Evolutionary conservation across 1,140 invertebrate species (phyloP), one percentile per base, ranked within the genome.

Genomic region (Drosophila oshimai): DNA sequence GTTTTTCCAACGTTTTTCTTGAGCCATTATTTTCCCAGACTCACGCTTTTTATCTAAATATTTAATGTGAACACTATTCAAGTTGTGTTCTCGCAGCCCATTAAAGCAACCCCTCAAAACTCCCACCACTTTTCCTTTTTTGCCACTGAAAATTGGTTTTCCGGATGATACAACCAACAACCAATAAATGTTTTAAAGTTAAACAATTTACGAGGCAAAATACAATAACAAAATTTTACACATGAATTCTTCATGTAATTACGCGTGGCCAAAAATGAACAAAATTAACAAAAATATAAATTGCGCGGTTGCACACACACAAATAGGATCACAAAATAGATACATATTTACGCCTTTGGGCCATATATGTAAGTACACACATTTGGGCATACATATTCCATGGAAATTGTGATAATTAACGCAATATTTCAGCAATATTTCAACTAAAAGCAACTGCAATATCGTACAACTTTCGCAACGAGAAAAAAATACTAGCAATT

Each of bases 161-260:
- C 13, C 24, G 31, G 33, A 18, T 60, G 53, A 41, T 26, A 26
- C 26, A 17, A 7, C 33, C n/a, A 60, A 51, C 58, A 74, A 70
- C 62, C 46, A 49, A 71, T 70, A 74, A 78, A 74, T 74, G 28
- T 33, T 61, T 71, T 47, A 49, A 67, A 86, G 70, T 61, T 74
- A 51, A 70, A 69, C 58, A 74, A 60, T 60, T 51, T 74, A 58
- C 47, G 58, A 49, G 37, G 42, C 22, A 29, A 58, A 39, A 60
- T 37, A 60, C 76, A 81, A 81, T 55, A 80, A 72, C 36, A 78
- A 78, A 47, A 61, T 75, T 61, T 86, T 49, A 68, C 76, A 72
- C 81, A 84, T 87, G 81, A 86, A 84, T 86, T 69, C 75, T 75
- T 80, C 53, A 86, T 80, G 80, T 84, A 84, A 87, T 84, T 86